phyloP scores from a whole-genome alignment of 2,888 invertebrate genomes.

The Meteorus cinctellus region DNA sequence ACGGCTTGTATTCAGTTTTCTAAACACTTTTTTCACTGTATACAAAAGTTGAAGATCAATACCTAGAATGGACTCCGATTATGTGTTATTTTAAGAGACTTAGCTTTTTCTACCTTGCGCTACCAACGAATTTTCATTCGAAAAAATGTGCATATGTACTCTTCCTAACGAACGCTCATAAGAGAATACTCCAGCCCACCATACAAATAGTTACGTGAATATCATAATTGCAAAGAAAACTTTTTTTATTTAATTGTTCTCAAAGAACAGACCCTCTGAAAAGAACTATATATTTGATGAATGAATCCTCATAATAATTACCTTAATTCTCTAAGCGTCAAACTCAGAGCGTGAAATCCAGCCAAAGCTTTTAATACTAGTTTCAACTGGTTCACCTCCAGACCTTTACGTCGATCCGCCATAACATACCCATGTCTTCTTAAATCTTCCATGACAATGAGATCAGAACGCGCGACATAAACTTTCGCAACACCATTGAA shows the following conservation, averaged over 20 bases:
- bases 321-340: slow-evolving; percentile 71
- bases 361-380: slow-evolving; percentile 72
- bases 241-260: not conserved
- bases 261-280: too few relatives aligned
- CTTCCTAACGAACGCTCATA: too few relatives aligned
- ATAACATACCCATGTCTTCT: slow-evolving; percentile 70
- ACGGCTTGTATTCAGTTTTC: too few relatives aligned
- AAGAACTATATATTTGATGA: slow-evolving; percentile 4
- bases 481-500: slow-evolving; percentile 68
- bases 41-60: too few relatives aligned
- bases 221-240: not conserved
- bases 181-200: too few relatives aligned
- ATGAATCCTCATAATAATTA: slow-evolving; percentile 41
- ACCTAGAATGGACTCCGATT: too few relatives aligned
- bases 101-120: too few relatives aligned
- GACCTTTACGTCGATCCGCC: slow-evolving; percentile 71
- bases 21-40: too few relatives aligned
- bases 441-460: slow-evolving; percentile 75
- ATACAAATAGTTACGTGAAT: too few relatives aligned
- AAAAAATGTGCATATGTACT: too few relatives aligned
- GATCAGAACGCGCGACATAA: slow-evolving; percentile 70
- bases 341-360: slow-evolving; percentile 74
- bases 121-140: too few relatives aligned
- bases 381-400: slow-evolving; percentile 69
- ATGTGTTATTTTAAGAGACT: too few relatives aligned